These are phyloP conservation scores for Rhinopithecus roxellana DNA, from an alignment of 2,113 vertebrate species.

Conservation along the genomic window DNA sequence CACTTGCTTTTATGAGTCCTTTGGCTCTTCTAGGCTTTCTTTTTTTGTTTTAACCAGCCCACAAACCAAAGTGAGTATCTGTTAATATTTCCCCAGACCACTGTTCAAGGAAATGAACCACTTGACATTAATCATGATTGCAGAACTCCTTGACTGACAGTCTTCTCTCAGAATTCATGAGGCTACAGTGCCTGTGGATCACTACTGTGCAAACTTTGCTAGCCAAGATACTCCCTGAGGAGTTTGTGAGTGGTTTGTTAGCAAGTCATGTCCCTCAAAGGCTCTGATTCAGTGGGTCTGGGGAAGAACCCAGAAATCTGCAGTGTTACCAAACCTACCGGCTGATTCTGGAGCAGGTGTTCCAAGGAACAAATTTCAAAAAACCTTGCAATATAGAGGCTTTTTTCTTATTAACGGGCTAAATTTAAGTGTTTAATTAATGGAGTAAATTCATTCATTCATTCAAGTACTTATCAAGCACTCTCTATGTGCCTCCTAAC, in stretches of 20 bases:
- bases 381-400: not conserved
- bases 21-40: constrained; percentile 6
- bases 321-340: not conserved
- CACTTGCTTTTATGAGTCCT: constrained; percentile 55
- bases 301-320: not conserved
- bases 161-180: not conserved
- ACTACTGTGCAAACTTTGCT: not conserved
- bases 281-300: not conserved
- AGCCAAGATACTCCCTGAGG: not conserved
- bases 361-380: not conserved
- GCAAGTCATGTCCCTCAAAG: not conserved
- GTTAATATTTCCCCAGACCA: constrained; percentile 30
- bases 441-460: not conserved
- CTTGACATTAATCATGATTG: not conserved
- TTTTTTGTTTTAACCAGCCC: not conserved
- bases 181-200: not conserved
- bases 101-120: not conserved
- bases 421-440: not conserved
- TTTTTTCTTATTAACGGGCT: not conserved
- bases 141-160: not conserved
- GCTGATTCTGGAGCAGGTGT: not conserved
- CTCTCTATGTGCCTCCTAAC: not conserved
- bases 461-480: not conserved
- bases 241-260: not conserved
- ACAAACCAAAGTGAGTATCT: constrained; percentile 44